A percentile compares a stretch with the other conserved stretches of the same genome.
phyloP scores from a whole-genome alignment of 2,888 invertebrate genomes.

The Meiosimyza decipiens region DNA sequence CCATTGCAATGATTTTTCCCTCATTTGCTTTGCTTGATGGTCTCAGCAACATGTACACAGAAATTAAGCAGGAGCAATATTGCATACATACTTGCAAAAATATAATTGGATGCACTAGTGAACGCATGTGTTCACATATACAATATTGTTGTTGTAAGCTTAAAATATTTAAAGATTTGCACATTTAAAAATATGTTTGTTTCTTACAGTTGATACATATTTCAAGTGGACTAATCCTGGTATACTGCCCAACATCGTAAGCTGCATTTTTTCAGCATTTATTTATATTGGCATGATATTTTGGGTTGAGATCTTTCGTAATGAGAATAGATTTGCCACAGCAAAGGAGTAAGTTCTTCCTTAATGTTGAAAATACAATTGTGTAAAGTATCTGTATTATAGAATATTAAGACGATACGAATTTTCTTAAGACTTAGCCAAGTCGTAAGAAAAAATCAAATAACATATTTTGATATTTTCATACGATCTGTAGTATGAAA shows the following conservation, averaged over 20 bases:
- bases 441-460: no score
- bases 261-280: conserved; percentile 43
- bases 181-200: background rate
- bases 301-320: conserved; percentile 52
- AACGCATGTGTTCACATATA: conserved; percentile 50
- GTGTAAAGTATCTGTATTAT: conserved; percentile 41
- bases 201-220: conserved; percentile 45
- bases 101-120: conserved; percentile 39
- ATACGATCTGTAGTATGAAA: no score
- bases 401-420: no score
- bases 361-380: conserved; percentile 38
- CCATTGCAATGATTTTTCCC: conserved; percentile 51
- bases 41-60: conserved; percentile 53
- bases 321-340: conserved; percentile 46
- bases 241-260: conserved; percentile 47
- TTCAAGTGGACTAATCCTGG: conserved; percentile 54
- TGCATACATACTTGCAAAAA: conserved; percentile 48
- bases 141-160: conserved; percentile 52
- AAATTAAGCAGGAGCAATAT: conserved; percentile 45
- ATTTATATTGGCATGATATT: conserved; percentile 45
- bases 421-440: no score
- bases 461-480: no score
- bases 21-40: conserved; percentile 56
- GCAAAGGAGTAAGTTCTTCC: conserved; percentile 11
- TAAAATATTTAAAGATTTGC: background rate